These are phyloP conservation scores for Clarias macrocephalus DNA, from an alignment of 2,113 vertebrate species.

Conservation along the genomic window DNA sequence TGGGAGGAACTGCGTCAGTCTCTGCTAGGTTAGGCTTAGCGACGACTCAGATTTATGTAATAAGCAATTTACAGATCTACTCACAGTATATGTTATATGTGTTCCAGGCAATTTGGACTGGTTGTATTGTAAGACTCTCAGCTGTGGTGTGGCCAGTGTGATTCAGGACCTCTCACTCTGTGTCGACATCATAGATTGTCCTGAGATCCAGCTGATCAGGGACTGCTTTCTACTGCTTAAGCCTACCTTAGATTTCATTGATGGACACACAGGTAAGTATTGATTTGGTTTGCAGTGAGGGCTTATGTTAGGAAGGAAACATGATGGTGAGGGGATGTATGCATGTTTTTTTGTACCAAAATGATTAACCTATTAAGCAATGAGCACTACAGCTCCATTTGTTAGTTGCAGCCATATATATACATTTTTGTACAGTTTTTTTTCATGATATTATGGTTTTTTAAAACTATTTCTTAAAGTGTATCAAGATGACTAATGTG, in stretches of 20 bases:
- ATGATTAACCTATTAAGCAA: not conserved
- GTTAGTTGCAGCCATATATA: not conserved
- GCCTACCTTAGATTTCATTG: constrained; percentile 66
- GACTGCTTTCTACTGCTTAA: constrained; percentile 74
- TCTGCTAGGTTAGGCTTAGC: constrained; percentile 72
- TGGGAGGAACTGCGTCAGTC: constrained; percentile 72
- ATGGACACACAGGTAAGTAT: constrained; percentile 68
- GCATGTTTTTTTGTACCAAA: not conserved
- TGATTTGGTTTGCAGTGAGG: not conserved
- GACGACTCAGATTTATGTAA: not conserved
- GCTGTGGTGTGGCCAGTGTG: constrained; percentile 67
- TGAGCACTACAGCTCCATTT: not conserved
- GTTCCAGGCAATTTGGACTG: constrained; percentile 77
- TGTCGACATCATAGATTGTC: constrained; percentile 62
- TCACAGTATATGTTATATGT: not conserved
- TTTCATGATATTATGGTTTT: not conserved
- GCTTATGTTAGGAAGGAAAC: not conserved
- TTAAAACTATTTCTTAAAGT: not conserved
- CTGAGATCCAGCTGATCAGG: constrained; percentile 70
- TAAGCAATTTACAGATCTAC: not conserved
- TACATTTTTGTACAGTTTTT: not conserved
- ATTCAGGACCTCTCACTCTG: constrained; percentile 77
- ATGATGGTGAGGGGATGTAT: not conserved
- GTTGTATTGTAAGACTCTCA: constrained; percentile 73
- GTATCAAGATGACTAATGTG: not conserved